Percentiles rank a stretch among this genome's conserved stretches.
Conservation (phyloP, 2,888 invertebrate species). For the Cryptophagus acutangulus region DNA sequence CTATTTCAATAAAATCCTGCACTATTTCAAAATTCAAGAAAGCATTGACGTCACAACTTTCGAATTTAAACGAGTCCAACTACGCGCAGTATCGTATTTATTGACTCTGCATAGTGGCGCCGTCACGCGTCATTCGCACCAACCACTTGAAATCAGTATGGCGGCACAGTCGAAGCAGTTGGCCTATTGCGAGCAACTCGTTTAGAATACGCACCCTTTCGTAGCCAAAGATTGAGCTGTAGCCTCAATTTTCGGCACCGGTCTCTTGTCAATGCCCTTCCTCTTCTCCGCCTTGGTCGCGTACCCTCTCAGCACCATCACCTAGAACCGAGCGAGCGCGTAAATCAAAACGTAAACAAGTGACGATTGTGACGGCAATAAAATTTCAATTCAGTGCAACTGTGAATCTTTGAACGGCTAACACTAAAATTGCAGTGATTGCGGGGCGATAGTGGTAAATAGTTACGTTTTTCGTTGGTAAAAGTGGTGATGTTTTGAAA, state of each 20-base stretch:
- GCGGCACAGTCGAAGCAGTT: constrained; percentile 37
- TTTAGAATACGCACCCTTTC: constrained; percentile 58
- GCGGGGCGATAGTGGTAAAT: too few relatives aligned
- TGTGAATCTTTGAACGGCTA: too few relatives aligned
- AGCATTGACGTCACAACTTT: constrained; percentile 27
- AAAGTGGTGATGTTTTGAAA: constrained; percentile 43
- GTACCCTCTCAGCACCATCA: constrained; percentile 35
- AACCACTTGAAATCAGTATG: constrained; percentile 37
- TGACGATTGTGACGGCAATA: too few relatives aligned
- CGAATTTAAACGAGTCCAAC: too few relatives aligned
- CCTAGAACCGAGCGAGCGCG: background rate
- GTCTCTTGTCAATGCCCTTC: constrained; percentile 46
- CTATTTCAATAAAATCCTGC: background rate
- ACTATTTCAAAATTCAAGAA: constrained; percentile 11
- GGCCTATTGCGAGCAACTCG: too few relatives aligned
- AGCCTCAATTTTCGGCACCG: constrained; percentile 49
- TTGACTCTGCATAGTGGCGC: constrained; percentile 43
- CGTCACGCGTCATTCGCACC: background rate
- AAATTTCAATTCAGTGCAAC: too few relatives aligned
- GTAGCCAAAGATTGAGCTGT: constrained; percentile 61
- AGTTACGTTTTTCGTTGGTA: constrained; percentile 47
- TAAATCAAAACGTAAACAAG: too few relatives aligned
- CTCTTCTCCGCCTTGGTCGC: constrained; percentile 46
- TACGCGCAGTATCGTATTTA: constrained; percentile 46
- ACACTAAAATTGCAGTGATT: too few relatives aligned